Evolutionary conservation across 2,797 vertebrate genomes (phyloP).

Genomic region (Fratercula arctica): DNA sequence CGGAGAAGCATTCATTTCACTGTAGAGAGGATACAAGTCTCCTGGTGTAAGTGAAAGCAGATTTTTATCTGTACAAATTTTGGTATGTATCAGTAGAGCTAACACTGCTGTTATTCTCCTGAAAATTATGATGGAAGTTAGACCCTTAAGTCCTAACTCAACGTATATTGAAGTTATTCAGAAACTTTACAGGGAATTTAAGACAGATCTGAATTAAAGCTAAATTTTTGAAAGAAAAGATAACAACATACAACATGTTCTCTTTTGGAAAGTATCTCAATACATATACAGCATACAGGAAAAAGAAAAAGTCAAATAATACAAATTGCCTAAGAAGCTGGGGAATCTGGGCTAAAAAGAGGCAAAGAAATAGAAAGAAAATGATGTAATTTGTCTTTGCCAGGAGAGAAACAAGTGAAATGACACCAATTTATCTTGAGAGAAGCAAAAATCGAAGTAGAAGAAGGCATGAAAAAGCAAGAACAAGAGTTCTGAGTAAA

Average conservation of each 20-base stretch:
- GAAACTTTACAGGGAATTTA: not conserved
- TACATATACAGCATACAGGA: not conserved
- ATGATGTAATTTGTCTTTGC: not conserved
- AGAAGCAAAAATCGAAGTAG: not conserved
- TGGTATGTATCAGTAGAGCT: not conserved
- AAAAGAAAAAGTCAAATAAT: not conserved
- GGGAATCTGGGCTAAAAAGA: not conserved
- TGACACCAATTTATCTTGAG: conserved; percentile 16
- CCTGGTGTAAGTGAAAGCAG: not conserved
- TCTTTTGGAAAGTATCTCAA: not conserved
- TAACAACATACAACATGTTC: not conserved
- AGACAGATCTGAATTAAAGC: not conserved
- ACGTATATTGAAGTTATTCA: not conserved
- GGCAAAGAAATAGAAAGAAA: conserved; percentile 23
- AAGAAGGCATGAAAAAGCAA: not conserved
- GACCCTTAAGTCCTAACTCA: not conserved
- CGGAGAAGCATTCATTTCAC: not conserved
- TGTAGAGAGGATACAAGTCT: not conserved
- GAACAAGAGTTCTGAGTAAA: not conserved
- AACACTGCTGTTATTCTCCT: not conserved
- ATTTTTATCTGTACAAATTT: not conserved
- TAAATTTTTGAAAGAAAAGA: not conserved
- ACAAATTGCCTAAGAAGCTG: not conserved
- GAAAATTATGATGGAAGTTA: not conserved
- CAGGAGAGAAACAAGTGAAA: conserved; percentile 25